phyloP scores from a whole-genome alignment of 2,888 invertebrate species.

The Perithous albicinctus region DNA sequence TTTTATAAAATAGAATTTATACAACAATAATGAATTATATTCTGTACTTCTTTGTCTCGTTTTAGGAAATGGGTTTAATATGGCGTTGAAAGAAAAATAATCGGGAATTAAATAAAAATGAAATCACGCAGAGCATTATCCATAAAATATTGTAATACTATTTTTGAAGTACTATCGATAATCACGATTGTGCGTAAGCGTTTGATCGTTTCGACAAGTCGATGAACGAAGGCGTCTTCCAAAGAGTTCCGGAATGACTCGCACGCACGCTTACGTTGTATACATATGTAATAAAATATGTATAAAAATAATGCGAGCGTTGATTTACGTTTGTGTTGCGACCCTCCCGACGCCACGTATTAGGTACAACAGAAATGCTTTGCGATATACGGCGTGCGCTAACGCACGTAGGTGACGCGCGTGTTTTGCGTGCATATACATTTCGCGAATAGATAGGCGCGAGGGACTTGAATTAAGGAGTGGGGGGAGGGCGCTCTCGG shows the following conservation, averaged over 20 bases:
- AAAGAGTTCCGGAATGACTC: slow-evolving; percentile 8
- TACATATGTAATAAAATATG: slow-evolving; percentile 8
- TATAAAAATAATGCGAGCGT: slow-evolving; percentile 4
- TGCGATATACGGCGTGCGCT: neutral
- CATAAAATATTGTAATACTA: neutral
- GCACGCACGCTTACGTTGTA: slow-evolving; percentile 10
- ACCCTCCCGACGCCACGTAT: neutral
- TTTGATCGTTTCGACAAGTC: neutral
- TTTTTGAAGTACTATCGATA: neutral
- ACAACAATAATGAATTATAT: too few species aligned
- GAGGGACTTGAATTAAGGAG: neutral
- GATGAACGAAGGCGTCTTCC: slow-evolving; percentile 20
- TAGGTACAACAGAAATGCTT: neutral
- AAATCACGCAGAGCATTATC: neutral
- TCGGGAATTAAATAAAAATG: neutral
- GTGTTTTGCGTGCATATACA: neutral
- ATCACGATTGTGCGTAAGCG: neutral
- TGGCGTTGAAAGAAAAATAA: too few species aligned
- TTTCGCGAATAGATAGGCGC: slow-evolving; percentile 7
- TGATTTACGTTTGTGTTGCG: neutral
- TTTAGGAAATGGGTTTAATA: too few species aligned
- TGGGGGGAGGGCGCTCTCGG: neutral
- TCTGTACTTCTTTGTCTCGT: too few species aligned
- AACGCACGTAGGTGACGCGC: neutral
- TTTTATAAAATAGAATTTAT: too few species aligned